Evolutionary conservation across 2,113 vertebrate species (phyloP), one percentile per base, ranked within the genome.

Genomic region (Neolamprologus longior): DNA sequence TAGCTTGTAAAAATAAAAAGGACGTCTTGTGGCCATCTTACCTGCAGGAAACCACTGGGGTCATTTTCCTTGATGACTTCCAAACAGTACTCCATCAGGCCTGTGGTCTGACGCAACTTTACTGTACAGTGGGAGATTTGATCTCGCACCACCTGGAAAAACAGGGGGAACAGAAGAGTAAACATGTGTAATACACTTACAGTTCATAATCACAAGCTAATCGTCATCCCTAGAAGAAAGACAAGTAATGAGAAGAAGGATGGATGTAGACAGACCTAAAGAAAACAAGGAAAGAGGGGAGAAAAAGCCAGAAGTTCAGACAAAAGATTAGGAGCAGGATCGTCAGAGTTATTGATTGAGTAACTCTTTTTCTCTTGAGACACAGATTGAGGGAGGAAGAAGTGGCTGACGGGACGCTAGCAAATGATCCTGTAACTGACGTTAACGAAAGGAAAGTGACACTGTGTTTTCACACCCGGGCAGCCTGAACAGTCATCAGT

Each of bases 21-120:
- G 26, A 78, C 5, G 2, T 78, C 45, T 78, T 78, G 71, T 78
- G 45, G 17, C 17, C 45, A 78, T 50, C 45, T 33, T 8, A 99
- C 99, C 98, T 99, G 99, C 81, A 99, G 96, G 95, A 99, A 99
- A 19, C 99, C 99, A 1, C 98, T 99, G 90, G 98, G 98, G 86
- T 99, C 98, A 3, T 99, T 99, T 95, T 99, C 99, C 95, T 99
- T 99, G 95, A 99, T 99, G 93, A 99, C 99, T 89, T 99, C 99
- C 95, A 99, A 95, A 82, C 98, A 99, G 90, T 99, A 99, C 85
- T 99, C 99, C 98, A 99, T 99, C 93, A 99, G 96, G 10, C 99
- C 99, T 0, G 99, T 99, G 85, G 99, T 99, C 97, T 99, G 99
- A 71, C 99, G 97, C 92, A 99, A 93, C 93, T 99, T 99, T 90